Conservation (phyloP, 2,888 invertebrate genomes). For the Odontomyia ornata region DNA sequence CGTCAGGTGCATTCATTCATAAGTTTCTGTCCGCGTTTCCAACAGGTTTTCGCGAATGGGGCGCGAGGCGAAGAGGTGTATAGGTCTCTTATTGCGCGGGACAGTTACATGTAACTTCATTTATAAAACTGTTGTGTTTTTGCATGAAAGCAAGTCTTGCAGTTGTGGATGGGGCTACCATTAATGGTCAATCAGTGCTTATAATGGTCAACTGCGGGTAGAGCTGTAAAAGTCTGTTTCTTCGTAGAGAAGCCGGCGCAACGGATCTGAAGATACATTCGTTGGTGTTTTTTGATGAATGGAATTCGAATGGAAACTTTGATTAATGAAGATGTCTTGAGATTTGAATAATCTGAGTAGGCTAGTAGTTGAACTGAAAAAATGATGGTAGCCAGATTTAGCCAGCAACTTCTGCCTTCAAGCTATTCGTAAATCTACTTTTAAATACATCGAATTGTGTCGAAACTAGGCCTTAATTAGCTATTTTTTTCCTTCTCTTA, state of each 20-base stretch:
- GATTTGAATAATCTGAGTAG: background rate
- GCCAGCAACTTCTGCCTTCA: too few species aligned
- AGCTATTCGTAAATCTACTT: too few species aligned
- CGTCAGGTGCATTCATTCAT: slow-evolving; percentile 43
- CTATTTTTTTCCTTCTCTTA: too few species aligned
- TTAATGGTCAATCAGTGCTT: background rate
- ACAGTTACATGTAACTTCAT: slow-evolving; percentile 33
- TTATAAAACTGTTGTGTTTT: slow-evolving; percentile 11
- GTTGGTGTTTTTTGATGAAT: slow-evolving; percentile 25
- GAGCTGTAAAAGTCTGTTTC: background rate
- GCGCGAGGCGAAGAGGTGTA: background rate
- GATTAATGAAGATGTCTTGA: slow-evolving; percentile 2
- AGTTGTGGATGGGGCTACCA: background rate
- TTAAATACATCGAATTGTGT: too few species aligned
- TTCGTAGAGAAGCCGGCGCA: background rate
- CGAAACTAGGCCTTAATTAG: too few species aligned
- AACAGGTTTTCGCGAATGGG: slow-evolving; percentile 6
- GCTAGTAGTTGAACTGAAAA: background rate
- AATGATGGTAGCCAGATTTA: too few species aligned
- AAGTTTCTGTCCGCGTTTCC: slow-evolving; percentile 10
- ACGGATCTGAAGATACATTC: background rate
- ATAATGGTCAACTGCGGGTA: background rate
- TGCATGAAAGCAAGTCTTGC: background rate
- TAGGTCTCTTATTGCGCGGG: background rate
- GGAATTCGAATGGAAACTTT: slow-evolving; percentile 7